phyloP scores from a whole-genome alignment of 2,797 vertebrate species.

The Basileuterus tristriatus region DNA sequence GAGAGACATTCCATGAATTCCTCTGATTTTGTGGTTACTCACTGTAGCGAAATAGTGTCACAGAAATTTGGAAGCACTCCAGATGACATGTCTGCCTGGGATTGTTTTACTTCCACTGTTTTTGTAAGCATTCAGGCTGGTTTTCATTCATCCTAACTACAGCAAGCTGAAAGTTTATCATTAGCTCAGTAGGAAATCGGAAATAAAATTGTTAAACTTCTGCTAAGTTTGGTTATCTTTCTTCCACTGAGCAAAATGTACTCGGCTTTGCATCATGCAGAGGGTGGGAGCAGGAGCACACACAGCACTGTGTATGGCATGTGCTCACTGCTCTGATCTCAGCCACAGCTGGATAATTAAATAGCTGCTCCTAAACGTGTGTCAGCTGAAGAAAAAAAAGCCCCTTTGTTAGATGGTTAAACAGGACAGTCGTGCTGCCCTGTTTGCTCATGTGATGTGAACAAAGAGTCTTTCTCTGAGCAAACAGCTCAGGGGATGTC shows the following conservation, averaged over 20 bases:
- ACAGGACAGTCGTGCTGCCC: not conserved
- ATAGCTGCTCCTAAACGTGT: not conserved
- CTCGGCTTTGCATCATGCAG: not conserved
- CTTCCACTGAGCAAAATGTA: not conserved
- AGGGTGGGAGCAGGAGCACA: not conserved
- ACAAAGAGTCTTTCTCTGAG: not conserved
- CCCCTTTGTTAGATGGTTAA: not conserved
- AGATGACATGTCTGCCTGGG: not conserved
- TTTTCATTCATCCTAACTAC: not conserved
- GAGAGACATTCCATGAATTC: conserved; percentile 56
- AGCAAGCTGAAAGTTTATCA: not conserved
- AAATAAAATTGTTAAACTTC: not conserved
- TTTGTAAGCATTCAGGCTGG: not conserved
- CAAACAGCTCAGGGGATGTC: not conserved
- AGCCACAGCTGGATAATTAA: not conserved
- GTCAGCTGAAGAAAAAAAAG: not conserved
- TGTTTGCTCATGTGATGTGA: not conserved
- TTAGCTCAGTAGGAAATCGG: not conserved
- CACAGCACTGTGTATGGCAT: not conserved
- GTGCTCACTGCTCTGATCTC: not conserved
- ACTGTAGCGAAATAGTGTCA: conserved; percentile 21
- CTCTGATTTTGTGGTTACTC: conserved; percentile 47
- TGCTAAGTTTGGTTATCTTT: not conserved
- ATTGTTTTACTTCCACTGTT: not conserved
- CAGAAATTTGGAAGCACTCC: conserved; percentile 24